Conservation (phyloP, 2,888 invertebrate genomes). For the Ornithoptera alexandrae region DNA sequence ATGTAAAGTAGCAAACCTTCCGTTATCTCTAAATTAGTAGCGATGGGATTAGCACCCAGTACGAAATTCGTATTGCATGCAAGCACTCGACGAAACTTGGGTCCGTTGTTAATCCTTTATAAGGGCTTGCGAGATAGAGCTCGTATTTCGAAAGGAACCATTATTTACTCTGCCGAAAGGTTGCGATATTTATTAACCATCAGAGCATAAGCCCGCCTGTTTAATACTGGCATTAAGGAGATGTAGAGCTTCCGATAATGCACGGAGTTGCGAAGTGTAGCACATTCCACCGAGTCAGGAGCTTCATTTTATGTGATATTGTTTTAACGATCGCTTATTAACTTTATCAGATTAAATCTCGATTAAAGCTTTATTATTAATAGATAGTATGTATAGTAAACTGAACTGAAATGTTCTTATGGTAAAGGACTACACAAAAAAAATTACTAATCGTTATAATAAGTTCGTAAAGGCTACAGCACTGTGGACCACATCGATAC, state of each 20-base stretch:
- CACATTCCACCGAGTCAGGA: conserved; percentile 29
- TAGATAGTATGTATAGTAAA: background rate
- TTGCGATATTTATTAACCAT: conserved; percentile 59
- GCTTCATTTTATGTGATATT: conserved; percentile 32
- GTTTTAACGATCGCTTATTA: conserved; percentile 36
- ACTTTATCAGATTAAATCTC: conserved; percentile 1
- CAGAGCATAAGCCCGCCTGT: conserved; percentile 45
- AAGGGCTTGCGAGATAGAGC: conserved; percentile 50
- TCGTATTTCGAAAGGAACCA: conserved; percentile 43
- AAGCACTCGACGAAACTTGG: conserved; percentile 36
- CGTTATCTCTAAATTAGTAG: conserved; percentile 63
- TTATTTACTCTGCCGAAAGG: conserved; percentile 52
- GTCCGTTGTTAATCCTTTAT: conserved; percentile 49
- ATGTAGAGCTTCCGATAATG: conserved; percentile 49
- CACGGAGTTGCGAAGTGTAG: conserved; percentile 33
- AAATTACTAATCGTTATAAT: too few relatives aligned
- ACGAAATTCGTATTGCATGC: conserved; percentile 38
- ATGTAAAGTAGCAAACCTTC: conserved; percentile 39
- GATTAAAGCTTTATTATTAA: background rate
- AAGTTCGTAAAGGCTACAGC: too few relatives aligned
- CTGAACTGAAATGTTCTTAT: background rate
- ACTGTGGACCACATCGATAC: too few relatives aligned
- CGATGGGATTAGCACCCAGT: conserved; percentile 48
- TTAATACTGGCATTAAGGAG: conserved; percentile 52
- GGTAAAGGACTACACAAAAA: background rate